phyloP scores from a whole-genome alignment of 2,888 invertebrate genomes.

The Podotricha telesiphe region DNA sequence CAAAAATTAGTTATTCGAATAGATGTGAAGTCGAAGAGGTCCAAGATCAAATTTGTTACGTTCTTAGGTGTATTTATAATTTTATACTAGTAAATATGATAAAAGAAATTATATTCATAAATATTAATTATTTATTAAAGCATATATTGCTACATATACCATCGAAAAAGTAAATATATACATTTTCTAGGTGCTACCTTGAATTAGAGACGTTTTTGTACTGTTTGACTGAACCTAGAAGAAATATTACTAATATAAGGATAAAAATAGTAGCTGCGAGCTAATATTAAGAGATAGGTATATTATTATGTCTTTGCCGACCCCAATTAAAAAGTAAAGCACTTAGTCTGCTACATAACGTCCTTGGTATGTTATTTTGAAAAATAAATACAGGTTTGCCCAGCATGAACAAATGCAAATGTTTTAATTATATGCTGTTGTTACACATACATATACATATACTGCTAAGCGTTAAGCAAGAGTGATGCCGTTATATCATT shows the following conservation, averaged over 20 bases:
- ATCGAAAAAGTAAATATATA: not conserved
- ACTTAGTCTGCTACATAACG: too few species aligned
- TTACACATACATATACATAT: not conserved
- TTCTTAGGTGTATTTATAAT: not conserved
- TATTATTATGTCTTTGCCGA: not conserved
- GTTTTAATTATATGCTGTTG: not conserved
- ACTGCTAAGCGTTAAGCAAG: not conserved
- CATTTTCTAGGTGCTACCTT: not conserved
- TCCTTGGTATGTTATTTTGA: too few species aligned
- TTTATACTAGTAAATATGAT: not conserved
- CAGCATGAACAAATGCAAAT: not conserved
- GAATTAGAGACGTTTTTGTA: not conserved
- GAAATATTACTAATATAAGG: too few species aligned
- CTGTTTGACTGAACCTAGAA: too few species aligned
- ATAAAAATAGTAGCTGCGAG: not conserved
- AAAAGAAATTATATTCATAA: not conserved
- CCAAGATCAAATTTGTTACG: not conserved
- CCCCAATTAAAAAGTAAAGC: not conserved
- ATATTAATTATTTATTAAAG: not conserved
- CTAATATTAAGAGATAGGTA: not conserved
- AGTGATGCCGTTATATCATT: conserved; percentile 4
- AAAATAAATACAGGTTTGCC: not conserved
- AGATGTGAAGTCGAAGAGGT: too few species aligned
- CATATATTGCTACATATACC: not conserved
- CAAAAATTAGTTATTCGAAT: too few species aligned